Percentiles rank a stretch among this genome's conserved stretches.
Conservation (phyloP, 2,888 invertebrate species). For the Cantharis flavilabris region DNA sequence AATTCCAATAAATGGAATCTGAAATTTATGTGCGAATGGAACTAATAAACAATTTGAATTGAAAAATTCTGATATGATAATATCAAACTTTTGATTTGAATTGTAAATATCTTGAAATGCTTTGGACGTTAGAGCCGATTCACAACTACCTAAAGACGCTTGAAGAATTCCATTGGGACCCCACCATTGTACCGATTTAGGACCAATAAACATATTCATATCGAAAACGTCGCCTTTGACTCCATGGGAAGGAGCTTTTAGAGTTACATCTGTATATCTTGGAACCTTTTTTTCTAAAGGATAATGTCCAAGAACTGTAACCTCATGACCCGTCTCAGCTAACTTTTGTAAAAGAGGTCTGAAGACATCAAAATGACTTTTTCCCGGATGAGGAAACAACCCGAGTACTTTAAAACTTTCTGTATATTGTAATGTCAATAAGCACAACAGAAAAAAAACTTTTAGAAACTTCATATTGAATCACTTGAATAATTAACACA, state of each 20-base stretch:
- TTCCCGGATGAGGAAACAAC: conserved; percentile 70
- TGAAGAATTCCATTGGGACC: too few species aligned
- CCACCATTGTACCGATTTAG: neutral
- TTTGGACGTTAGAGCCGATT: conserved; percentile 38
- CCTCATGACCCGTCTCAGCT: conserved; percentile 65
- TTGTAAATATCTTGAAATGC: conserved; percentile 11
- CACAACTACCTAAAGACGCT: too few species aligned
- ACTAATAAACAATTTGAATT: conserved; percentile 72
- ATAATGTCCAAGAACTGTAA: conserved; percentile 71
- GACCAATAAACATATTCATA: neutral
- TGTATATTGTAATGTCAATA: neutral
- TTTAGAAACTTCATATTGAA: neutral
- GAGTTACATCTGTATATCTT: conserved; percentile 66
- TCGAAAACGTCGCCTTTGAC: neutral
- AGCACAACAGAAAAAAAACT: neutral
- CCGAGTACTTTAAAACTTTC: conserved; percentile 60
- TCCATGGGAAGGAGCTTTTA: too few species aligned
- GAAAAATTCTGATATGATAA: conserved; percentile 72
- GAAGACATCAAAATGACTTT: conserved; percentile 72
- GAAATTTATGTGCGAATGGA: conserved; percentile 63
- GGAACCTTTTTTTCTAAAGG: conserved; percentile 57
- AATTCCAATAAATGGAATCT: conserved; percentile 59
- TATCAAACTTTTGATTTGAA: conserved; percentile 62
- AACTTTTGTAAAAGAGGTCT: conserved; percentile 64
- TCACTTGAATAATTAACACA: too few species aligned